Evolutionary conservation across 2,888 invertebrate genomes (phyloP).

Genomic region (Helobdella robusta): DNA sequence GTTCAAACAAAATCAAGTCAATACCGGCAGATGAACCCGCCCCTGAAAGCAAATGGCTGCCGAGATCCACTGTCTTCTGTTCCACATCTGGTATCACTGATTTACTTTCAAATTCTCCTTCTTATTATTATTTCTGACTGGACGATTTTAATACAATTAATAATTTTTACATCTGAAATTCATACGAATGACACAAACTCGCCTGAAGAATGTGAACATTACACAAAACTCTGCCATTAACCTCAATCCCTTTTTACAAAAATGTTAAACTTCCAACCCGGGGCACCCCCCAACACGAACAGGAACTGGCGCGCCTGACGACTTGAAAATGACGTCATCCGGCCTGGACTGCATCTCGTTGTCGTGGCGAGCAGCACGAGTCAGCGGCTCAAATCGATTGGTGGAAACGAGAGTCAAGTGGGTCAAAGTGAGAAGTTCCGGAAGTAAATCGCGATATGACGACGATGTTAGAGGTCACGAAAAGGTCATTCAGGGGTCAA

Average conservation of each 20-base stretch:
- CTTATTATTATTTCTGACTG: background rate
- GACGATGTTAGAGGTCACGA: slow-evolving; percentile 5
- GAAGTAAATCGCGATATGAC: slow-evolving; percentile 17
- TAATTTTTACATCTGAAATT: background rate
- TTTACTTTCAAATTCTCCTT: no score
- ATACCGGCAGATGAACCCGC: slow-evolving; percentile 42
- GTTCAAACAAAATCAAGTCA: slow-evolving; percentile 35
- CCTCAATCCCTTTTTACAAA: no score
- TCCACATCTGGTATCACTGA: slow-evolving; percentile 48
- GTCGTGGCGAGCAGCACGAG: slow-evolving; percentile 46
- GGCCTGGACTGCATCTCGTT: slow-evolving; percentile 42
- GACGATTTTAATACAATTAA: background rate
- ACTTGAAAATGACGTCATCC: slow-evolving; percentile 36
- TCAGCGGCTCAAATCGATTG: slow-evolving; percentile 47
- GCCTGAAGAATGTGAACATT: no score
- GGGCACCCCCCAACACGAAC: no score
- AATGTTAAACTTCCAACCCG: no score
- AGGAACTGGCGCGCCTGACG: slow-evolving; percentile 45
- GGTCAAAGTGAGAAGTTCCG: slow-evolving; percentile 44
- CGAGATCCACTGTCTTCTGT: slow-evolving; percentile 42
- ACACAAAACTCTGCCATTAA: no score
- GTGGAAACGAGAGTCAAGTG: slow-evolving; percentile 46
- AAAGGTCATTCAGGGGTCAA: slow-evolving; percentile 19
- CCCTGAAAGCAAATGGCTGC: slow-evolving; percentile 46
- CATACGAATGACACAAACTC: background rate